These are phyloP conservation scores for Cuniculus paca DNA, from an alignment of 2,797 vertebrate species.

Conservation along the genomic window DNA sequence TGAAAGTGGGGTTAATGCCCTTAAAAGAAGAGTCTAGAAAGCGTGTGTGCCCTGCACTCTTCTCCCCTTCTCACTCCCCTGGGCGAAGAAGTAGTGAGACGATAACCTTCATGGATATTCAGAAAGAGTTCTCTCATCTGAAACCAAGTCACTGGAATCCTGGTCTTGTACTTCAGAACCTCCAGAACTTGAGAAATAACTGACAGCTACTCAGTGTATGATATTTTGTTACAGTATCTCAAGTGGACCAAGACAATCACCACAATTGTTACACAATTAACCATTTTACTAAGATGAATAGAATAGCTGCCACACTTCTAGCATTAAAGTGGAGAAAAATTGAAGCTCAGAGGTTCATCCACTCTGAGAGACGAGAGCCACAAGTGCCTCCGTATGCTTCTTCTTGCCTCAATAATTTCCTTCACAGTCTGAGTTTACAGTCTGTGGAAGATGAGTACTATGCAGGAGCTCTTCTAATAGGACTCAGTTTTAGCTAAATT, in stretches of 20 bases:
- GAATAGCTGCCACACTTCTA: not conserved
- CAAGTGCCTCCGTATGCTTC: not conserved
- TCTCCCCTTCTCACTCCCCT: not conserved
- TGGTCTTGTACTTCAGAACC: not conserved
- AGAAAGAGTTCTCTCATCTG: not conserved
- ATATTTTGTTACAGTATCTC: not conserved
- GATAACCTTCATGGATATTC: not conserved
- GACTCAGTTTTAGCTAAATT: not conserved
- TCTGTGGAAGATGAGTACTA: not conserved
- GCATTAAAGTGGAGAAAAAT: conserved; percentile 3
- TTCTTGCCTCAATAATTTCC: not conserved
- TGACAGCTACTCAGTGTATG: not conserved
- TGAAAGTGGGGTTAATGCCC: not conserved
- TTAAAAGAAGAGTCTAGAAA: not conserved
- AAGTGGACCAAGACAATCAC: not conserved
- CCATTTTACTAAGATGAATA: not conserved
- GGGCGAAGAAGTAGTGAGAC: not conserved
- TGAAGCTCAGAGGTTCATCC: not conserved
- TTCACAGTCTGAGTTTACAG: not conserved
- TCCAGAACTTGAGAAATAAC: not conserved
- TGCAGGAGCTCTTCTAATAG: not conserved
- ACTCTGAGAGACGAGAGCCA: not conserved
- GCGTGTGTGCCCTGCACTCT: no score
- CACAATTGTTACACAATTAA: not conserved
- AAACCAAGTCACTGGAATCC: not conserved